Conservation (phyloP, 2,113 vertebrate species). For the Ciconia stormi region DNA sequence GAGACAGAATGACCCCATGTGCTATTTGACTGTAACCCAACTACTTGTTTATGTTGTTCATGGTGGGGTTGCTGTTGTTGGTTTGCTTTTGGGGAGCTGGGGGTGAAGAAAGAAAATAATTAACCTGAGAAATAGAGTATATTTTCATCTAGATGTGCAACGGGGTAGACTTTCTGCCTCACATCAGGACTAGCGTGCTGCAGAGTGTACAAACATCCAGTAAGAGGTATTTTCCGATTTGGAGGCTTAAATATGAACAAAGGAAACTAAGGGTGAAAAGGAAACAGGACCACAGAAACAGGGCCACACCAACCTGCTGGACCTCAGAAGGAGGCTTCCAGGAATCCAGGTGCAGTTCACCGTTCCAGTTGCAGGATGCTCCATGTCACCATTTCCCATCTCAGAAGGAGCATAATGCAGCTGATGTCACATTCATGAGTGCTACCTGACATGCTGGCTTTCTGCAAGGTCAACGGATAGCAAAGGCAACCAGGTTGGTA, state of each 20-base stretch:
- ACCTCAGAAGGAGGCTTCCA: background rate
- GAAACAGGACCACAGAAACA: background rate
- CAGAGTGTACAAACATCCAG: background rate
- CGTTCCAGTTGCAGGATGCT: background rate
- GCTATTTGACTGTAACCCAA: background rate
- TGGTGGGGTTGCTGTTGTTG: background rate
- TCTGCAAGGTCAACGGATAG: background rate
- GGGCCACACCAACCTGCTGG: background rate
- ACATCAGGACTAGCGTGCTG: background rate
- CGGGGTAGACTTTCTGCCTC: background rate
- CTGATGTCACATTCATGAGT: background rate
- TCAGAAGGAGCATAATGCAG: background rate
- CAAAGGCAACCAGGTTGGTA: background rate
- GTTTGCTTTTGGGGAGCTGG: background rate
- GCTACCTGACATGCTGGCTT: background rate
- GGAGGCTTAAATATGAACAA: background rate
- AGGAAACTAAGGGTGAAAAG: background rate
- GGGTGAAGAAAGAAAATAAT: background rate
- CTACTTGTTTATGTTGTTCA: background rate
- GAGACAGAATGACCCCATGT: background rate
- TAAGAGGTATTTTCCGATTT: background rate
- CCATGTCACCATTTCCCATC: background rate
- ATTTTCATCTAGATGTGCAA: background rate
- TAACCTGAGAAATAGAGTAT: background rate
- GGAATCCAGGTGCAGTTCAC: background rate